Conservation (phyloP, 64 coral and sea anemone species). For the Stichodactyla helianthus region DNA sequence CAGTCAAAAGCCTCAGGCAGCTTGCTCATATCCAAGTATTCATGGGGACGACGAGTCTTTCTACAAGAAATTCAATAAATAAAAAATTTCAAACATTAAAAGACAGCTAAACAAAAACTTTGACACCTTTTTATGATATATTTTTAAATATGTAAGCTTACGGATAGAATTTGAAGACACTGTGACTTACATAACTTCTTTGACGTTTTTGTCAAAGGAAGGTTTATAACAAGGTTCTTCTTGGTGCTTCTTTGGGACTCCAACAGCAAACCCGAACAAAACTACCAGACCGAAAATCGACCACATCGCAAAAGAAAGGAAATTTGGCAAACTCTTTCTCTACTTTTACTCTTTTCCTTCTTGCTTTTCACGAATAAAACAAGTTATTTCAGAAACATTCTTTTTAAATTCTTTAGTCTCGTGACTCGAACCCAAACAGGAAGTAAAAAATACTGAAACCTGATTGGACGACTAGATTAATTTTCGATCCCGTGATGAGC, state of each 20-base stretch:
- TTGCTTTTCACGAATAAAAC: background rate
- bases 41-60: constrained; percentile 72
- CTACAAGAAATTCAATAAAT: constrained; percentile 26
- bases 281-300: constrained; percentile 8
- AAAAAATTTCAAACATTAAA: background rate
- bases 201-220: constrained; percentile 29
- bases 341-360: background rate
- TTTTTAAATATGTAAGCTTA: background rate
- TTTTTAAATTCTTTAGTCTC: background rate
- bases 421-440: background rate
- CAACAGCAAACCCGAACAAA: constrained; percentile 22
- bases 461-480: background rate
- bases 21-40: constrained; percentile 57
- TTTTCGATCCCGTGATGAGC: background rate
- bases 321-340: background rate
- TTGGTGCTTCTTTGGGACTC: constrained; percentile 6
- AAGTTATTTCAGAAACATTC: background rate
- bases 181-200: constrained; percentile 49
- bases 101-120: background rate
- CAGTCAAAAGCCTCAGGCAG: constrained; percentile 74
- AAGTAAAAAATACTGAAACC: background rate
- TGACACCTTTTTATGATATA: background rate
- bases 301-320: constrained; percentile 18
- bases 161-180: background rate
- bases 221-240: constrained; percentile 36